Base-by-base conservation (phyloP, 2,888 invertebrate species). In the Nomada ferruginata region DNA sequence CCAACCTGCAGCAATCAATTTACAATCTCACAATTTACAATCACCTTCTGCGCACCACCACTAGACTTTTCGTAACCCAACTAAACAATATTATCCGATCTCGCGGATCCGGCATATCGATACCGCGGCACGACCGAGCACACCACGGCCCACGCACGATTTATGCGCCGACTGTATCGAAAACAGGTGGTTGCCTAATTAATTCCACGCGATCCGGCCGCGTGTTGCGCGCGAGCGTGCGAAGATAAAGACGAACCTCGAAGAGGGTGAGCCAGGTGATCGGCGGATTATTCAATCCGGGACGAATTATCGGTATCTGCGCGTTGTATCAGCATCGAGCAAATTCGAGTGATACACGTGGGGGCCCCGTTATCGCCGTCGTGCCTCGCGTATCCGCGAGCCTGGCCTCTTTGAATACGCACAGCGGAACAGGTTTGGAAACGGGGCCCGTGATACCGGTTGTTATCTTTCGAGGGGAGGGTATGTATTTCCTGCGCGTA, bases 101-200 rank as follows among this genome's bases (percentile, higher is more conserved):
- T 3, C 63, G 69, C 64, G 79, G 78, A 77, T 79, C 78, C 64
- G 29, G 57, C 77, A 52, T 69, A 44, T 57, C 64, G 73, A 76
- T 76, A 64, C 5, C 50, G 50, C 57, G 29, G 70, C 53, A 47
- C 74, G 69, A 57, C 57, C 26, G 18, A 29, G 42, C 55, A 36
- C 36, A 1, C 20, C 13, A 7, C 61, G 29, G 57, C 36, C 36
- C 20, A 50, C 50, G 42, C 23, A 55, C 59, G 78, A 79, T 72
- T 72, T 66, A 80, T 78, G 71, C 44, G 36, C 55, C 66, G 61
- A 36, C 55, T 47, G 15, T 80, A 80, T 79, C 66, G 79, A 80
- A 66, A 80, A 80, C 79, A 80, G 79, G 79, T 80, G 79, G 79
- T 79, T 79, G 66, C 66, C 71, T 72, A 80, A 80, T 80, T 80